A percentile compares a stretch with the other conserved stretches of the same genome.
Conservation (phyloP, 2,113 vertebrate species). For the Oryzias melastigma region DNA sequence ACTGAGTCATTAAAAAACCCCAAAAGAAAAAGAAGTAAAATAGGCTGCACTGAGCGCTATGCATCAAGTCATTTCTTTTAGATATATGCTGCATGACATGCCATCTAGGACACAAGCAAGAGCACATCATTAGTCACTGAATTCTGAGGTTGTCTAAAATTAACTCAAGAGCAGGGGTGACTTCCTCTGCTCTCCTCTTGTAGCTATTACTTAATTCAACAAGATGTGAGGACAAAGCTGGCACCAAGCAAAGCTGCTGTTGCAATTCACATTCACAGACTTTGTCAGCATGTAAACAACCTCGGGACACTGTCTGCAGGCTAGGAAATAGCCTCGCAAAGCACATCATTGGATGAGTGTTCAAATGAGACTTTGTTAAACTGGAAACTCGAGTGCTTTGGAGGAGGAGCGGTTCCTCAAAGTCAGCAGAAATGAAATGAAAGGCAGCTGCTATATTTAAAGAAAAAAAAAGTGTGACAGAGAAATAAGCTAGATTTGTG, state of each 20-base stretch:
- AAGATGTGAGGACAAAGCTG: conserved; percentile 56
- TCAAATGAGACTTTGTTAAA: conserved; percentile 57
- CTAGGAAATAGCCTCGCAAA: conserved; percentile 38
- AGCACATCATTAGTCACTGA: conserved; percentile 48
- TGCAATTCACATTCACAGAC: conserved; percentile 39
- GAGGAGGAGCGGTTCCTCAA: conserved; percentile 51
- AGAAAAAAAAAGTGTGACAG: conserved; percentile 45
- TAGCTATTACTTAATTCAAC: conserved; percentile 62
- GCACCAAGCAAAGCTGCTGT: conserved; percentile 36
- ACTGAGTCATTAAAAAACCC: too few species aligned
- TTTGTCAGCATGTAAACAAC: conserved; percentile 70
- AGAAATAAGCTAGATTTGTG: conserved; percentile 49
- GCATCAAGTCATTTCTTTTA: conserved; percentile 11
- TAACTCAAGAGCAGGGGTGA: conserved; percentile 49
- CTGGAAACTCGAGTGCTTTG: conserved; percentile 58
- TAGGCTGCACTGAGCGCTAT: neutral
- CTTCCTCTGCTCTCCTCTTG: conserved; percentile 43
- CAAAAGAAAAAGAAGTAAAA: neutral
- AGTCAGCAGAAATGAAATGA: conserved; percentile 69
- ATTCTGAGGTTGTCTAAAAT: conserved; percentile 43
- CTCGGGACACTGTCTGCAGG: conserved; percentile 42
- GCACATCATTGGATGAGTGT: conserved; percentile 51
- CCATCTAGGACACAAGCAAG: conserved; percentile 59
- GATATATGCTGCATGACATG: conserved; percentile 21
- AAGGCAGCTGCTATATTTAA: conserved; percentile 62